These are phyloP conservation scores for Coelinius sp. DNA, from an alignment of 2,888 invertebrate species.

Conservation along the genomic window DNA sequence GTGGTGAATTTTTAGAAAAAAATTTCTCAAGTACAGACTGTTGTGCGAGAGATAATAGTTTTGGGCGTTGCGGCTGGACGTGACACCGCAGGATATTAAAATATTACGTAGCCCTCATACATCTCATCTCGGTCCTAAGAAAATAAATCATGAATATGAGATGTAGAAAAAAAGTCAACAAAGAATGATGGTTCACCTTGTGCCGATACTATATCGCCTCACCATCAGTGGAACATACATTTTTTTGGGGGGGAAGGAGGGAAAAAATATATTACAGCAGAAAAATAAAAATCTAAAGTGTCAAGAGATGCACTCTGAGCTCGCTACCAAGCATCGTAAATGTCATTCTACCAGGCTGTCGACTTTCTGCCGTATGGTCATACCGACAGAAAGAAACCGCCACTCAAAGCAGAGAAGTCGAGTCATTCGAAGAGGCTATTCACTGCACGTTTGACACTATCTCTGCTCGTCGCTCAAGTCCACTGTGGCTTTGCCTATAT, in stretches of 20 bases:
- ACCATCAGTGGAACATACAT: neutral
- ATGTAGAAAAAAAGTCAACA: neutral
- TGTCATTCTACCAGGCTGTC: slow-evolving; percentile 21
- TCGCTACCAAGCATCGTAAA: slow-evolving; percentile 40
- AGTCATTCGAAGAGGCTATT: slow-evolving; percentile 33
- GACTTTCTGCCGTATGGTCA: slow-evolving; percentile 41
- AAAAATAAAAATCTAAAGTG: slow-evolving; percentile 36
- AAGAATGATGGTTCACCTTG: neutral
- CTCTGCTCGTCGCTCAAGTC: slow-evolving; percentile 25
- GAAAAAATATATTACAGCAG: slow-evolving; percentile 11
- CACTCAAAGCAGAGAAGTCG: slow-evolving; percentile 29
- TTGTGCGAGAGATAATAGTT: slow-evolving; percentile 8
- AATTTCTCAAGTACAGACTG: too few species aligned
- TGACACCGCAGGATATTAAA: slow-evolving; percentile 64
- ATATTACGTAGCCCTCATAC: slow-evolving; percentile 39
- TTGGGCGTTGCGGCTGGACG: slow-evolving; percentile 50
- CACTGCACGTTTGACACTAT: slow-evolving; percentile 31
- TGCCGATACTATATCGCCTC: neutral
- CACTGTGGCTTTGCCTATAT: neutral
- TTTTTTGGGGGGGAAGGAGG: neutral
- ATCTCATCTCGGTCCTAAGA: neutral
- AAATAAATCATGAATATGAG: neutral
- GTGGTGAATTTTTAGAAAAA: slow-evolving; percentile 11
- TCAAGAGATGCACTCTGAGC: slow-evolving; percentile 47
- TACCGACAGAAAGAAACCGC: slow-evolving; percentile 44